Conservation (phyloP, 2,888 invertebrate genomes). For the Onthophagus sagittarius region DNA sequence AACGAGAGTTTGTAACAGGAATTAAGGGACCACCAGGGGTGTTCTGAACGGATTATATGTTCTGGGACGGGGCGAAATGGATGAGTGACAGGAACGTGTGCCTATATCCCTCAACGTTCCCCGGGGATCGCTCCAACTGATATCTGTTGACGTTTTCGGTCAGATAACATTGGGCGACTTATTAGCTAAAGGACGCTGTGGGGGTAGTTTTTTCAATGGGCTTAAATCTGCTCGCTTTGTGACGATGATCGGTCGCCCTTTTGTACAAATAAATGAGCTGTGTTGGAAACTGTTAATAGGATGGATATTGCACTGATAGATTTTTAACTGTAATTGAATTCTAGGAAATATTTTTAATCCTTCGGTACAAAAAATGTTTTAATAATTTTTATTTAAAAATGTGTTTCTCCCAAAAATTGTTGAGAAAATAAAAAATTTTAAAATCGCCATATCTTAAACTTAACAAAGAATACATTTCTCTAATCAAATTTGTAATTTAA, state of each 20-base stretch:
- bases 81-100: background rate
- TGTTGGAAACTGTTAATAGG: background rate
- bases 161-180: conserved; percentile 19
- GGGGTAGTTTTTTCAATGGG: background rate
- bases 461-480: too few relatives aligned
- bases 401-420: too few relatives aligned
- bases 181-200: conserved; percentile 1
- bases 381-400: too few relatives aligned
- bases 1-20: background rate
- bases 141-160: conserved; percentile 20
- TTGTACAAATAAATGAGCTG: background rate
- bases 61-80: background rate
- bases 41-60: background rate
- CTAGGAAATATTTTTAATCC: background rate
- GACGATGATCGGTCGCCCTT: background rate
- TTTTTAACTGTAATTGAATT: background rate
- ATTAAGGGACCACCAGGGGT: background rate
- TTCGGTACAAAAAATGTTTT: too few relatives aligned
- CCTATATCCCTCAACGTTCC: background rate
- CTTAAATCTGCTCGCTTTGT: background rate
- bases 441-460: too few relatives aligned
- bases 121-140: conserved; percentile 2
- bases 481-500: too few relatives aligned
- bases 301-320: background rate
- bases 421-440: too few relatives aligned